phyloP scores from a whole-genome alignment of 2,113 vertebrate species.

The Cinclus cinclus region DNA sequence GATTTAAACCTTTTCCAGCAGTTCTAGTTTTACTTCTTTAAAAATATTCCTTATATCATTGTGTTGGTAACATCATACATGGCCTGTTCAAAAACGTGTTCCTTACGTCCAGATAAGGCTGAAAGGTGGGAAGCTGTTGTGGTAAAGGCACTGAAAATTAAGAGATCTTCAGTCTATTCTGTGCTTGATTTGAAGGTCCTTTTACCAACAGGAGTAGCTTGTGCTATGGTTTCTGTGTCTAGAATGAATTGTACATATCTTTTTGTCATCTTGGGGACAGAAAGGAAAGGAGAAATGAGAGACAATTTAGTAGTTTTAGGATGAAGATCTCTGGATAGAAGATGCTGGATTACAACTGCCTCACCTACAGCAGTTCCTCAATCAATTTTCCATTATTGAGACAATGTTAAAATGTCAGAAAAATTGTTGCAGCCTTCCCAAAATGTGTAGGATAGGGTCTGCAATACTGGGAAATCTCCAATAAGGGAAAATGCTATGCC shows the following conservation, averaged over 20 bases:
- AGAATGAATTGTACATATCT: not conserved
- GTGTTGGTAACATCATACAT: fast-evolving
- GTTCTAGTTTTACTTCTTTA: not conserved
- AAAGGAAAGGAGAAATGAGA: not conserved
- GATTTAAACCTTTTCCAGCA: not conserved
- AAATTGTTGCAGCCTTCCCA: not conserved
- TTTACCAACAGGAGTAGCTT: not conserved
- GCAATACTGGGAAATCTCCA: not conserved
- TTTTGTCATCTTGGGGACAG: not conserved
- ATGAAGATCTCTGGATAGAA: not conserved
- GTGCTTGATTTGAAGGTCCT: not conserved
- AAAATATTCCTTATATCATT: not conserved
- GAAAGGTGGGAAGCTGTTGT: not conserved
- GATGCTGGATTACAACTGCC: not conserved
- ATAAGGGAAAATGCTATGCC: not conserved
- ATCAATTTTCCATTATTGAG: not conserved
- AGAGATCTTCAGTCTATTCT: not conserved
- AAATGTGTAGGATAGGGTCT: not conserved
- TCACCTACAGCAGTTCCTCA: not conserved
- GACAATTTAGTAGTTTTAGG: not conserved
- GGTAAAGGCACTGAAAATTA: not conserved
- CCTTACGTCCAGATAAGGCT: not conserved
- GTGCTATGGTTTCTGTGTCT: not conserved
- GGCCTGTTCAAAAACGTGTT: not conserved
- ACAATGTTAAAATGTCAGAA: not conserved